Evolutionary conservation across 2,888 invertebrate genomes (phyloP), one percentile per base, ranked within the genome.

Genomic region (Taenaris catops): DNA sequence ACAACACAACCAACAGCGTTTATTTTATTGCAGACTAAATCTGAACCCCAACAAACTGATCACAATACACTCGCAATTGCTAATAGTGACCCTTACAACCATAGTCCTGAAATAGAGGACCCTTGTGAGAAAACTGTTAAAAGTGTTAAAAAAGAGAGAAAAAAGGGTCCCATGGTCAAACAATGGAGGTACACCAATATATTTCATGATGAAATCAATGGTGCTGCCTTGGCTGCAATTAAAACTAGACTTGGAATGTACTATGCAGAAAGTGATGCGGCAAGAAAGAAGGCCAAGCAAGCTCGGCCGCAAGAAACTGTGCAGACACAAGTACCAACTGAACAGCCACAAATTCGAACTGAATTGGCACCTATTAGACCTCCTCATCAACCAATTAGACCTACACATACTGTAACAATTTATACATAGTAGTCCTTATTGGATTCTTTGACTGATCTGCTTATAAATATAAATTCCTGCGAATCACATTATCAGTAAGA

Each of bases 101-200:
- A 69, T 25, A 44, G 57, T 37, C 46, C 63, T 21, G 45, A 63
- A 34, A 45, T 58, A 8, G 64, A 63, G 6, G 50, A 51, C 8
- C 25, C 37, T 33, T 39, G 48, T 25, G 59, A 46, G 23, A 73
- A 73, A 44, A 46, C 54, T 8, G 56, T 64, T 27, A 72, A 69
- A 19, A 79, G 72, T 60, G 41, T 68, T n/a, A 84, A 80, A 42
- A 86, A 78, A 46, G 76, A 84, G 42, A 71, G 75, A 48, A 78
- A 69, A 51, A 68, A 68, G 41, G 83, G 88, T 2, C 86, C 88
- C 26, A 50, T 80, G 23, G 87, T 89, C 0, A 89, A 88, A 50
- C 88, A 88, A 42, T 89, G 89, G 89, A 68, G 88, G 42, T 89
- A 89, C 47, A 87, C 87, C 8, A 88, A 88, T 51, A 83, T 88